These are phyloP conservation scores for Equus przewalskii DNA, from an alignment of 2,113 vertebrate species.

Conservation along the genomic window DNA sequence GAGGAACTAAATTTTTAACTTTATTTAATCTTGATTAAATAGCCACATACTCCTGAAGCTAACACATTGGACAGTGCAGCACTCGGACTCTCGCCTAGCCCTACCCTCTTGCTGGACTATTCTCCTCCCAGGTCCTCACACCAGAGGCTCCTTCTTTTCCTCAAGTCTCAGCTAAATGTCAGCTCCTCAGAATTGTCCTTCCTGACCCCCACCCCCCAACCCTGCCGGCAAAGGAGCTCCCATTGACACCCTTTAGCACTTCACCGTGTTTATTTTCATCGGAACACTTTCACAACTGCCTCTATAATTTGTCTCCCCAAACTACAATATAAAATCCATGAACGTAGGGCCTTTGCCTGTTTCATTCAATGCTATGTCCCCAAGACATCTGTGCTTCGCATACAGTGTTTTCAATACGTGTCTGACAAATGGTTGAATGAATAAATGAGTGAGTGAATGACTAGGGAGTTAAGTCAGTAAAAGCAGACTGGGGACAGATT, in stretches of 20 bases:
- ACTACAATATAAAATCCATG: not conserved
- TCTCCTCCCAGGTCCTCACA: not conserved
- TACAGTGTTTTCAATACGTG: not conserved
- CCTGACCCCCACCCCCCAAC: not conserved
- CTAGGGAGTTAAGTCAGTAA: not conserved
- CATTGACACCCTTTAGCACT: too few relatives aligned
- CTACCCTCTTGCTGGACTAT: not conserved
- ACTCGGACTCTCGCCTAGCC: not conserved
- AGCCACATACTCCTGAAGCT: not conserved
- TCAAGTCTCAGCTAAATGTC: not conserved
- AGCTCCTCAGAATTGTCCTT: not conserved
- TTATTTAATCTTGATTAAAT: not conserved
- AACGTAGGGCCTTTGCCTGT: not conserved
- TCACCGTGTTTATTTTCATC: not conserved
- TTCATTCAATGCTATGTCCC: not conserved
- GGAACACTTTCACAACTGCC: not conserved
- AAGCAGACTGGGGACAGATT: not conserved
- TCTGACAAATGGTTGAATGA: not conserved
- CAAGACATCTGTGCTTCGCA: not conserved
- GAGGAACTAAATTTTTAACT: not conserved
- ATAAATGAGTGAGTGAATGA: not conserved
- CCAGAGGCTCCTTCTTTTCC: not conserved
- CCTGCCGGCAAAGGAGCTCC: not conserved
- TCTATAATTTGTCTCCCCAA: slow-evolving; percentile 2
- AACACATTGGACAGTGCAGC: not conserved